A percentile compares a stretch with the other conserved stretches of the same genome.
phyloP scores from a whole-genome alignment of 2,888 invertebrate species.

The Platycheirus rosarum region DNA sequence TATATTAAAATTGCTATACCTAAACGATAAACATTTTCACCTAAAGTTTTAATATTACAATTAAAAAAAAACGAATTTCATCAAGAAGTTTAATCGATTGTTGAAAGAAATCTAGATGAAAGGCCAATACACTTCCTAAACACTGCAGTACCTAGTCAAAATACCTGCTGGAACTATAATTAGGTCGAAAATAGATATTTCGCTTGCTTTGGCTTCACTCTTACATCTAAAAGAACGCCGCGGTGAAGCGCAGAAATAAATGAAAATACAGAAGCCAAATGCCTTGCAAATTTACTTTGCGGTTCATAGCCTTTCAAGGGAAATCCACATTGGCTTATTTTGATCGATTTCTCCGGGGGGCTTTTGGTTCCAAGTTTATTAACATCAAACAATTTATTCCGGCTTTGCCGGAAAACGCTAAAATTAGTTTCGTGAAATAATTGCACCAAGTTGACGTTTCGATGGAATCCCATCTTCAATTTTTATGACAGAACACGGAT shows the following conservation, averaged over 20 bases:
- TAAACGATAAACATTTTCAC: too few relatives aligned
- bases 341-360: constrained; percentile 34
- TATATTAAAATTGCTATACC: too few relatives aligned
- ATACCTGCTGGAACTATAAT: not conserved
- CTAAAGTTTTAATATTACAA: too few relatives aligned
- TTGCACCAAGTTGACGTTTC: constrained; percentile 3
- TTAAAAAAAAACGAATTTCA: too few relatives aligned
- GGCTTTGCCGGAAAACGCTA: constrained; percentile 44
- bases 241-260: constrained; percentile 15
- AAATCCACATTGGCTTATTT: constrained; percentile 38
- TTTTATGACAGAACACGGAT: not conserved
- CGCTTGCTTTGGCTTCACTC: constrained; percentile 55
- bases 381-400: constrained; percentile 36
- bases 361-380: constrained; percentile 44
- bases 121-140: constrained; percentile 16
- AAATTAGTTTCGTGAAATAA: constrained; percentile 17
- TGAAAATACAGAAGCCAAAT: constrained; percentile 8
- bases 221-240: constrained; percentile 39
- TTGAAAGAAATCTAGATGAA: too few relatives aligned
- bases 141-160: constrained; percentile 5
- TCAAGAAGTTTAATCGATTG: too few relatives aligned
- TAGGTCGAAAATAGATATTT: constrained; percentile 50
- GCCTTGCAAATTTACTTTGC: constrained; percentile 61
- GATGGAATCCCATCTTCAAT: not conserved
- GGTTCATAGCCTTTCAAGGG: constrained; percentile 56